Evolutionary conservation across 2,797 vertebrate genomes (phyloP), one percentile per base, ranked within the genome.

Genomic region (Myotis findleyi): DNA sequence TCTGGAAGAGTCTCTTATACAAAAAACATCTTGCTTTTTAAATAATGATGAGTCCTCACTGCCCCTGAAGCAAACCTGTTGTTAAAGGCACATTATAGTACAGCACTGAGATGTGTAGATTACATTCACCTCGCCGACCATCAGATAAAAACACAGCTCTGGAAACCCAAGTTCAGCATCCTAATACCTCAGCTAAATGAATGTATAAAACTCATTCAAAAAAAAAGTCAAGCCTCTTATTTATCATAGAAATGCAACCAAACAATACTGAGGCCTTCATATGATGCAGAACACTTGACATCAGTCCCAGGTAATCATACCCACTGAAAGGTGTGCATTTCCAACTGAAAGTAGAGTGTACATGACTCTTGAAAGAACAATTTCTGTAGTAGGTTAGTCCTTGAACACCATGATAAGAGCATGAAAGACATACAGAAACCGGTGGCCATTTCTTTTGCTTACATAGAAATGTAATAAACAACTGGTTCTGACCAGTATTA

Each of bases 21-120:
- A 90, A 87, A 93, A 87, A 93, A 59, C 3, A 77, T 47, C n/a
- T 88, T 23, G 81, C 69, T 82, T 91, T 38, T 38, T 13, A 86
- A 82, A 66, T 51, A 82, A 79, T 64, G 88, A 87, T 88, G 59
- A 89, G 55, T 87, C 72, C 30, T 87, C 33, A 7, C 38, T 36
- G 30, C 27, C 76, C 33, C 36, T 41, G 20, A 93, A 82, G 73
- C 10, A 21, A 20, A 64, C 27, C 20, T 36, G 4, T 38, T 71
- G 64, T 47, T 36, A 73, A 68, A n/a, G 30, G 44, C 17, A 20
- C 5, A 33, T 14, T 87, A 53, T 7, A 41, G 16, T 27, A 36
- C 17, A 33, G 4, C 55, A 23, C 55, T 47, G 38, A 47, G 33
- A 41, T 47, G 30, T 27, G 21, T 27, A 14, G 13, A 30, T 66